Conservation (phyloP, 2,888 invertebrate genomes). For the Cosmia trapezina region DNA sequence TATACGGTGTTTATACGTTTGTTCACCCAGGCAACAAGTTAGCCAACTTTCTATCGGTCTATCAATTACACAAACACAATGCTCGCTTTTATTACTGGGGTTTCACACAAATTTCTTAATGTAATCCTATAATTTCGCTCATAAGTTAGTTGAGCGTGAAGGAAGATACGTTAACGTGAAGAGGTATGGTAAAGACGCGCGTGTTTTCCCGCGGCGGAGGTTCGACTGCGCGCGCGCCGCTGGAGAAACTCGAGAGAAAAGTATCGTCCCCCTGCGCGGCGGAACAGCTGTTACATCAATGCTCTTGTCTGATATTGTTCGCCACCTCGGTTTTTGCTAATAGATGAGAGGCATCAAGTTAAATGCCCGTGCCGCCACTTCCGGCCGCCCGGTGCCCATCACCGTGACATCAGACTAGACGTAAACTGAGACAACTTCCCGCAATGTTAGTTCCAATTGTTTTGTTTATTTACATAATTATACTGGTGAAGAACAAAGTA, state of each 20-base stretch:
- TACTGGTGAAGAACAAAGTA: conserved; percentile 15
- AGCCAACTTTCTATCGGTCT: conserved; percentile 77
- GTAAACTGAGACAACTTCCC: conserved; percentile 50
- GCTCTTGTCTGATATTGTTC: conserved; percentile 76
- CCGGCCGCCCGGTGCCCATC: conserved; percentile 71
- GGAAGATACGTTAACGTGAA: conserved; percentile 41
- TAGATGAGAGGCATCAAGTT: conserved; percentile 69
- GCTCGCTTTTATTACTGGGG: conserved; percentile 63
- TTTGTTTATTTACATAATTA: conserved; percentile 56
- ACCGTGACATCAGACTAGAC: conserved; percentile 59
- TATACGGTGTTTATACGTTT: conserved; percentile 71
- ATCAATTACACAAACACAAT: conserved; percentile 76
- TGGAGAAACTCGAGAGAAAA: conserved; percentile 88
- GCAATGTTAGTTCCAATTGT: conserved; percentile 51
- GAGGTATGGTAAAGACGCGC: conserved; percentile 73
- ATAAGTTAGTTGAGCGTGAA: conserved; percentile 62
- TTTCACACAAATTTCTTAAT: conserved; percentile 71
- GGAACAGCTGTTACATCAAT: conserved; percentile 85
- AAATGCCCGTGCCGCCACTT: conserved; percentile 70
- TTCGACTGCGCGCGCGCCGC: conserved; percentile 80
- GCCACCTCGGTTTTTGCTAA: conserved; percentile 71
- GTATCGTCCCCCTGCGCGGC: conserved; percentile 79
- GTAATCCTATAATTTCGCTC: conserved; percentile 63
- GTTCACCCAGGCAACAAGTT: conserved; percentile 72
- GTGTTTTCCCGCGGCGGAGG: conserved; percentile 75